Evolutionary conservation across 2,797 vertebrate genomes (phyloP), one percentile per base, ranked within the genome.

Genomic region (Pogonophryne albipinna): DNA sequence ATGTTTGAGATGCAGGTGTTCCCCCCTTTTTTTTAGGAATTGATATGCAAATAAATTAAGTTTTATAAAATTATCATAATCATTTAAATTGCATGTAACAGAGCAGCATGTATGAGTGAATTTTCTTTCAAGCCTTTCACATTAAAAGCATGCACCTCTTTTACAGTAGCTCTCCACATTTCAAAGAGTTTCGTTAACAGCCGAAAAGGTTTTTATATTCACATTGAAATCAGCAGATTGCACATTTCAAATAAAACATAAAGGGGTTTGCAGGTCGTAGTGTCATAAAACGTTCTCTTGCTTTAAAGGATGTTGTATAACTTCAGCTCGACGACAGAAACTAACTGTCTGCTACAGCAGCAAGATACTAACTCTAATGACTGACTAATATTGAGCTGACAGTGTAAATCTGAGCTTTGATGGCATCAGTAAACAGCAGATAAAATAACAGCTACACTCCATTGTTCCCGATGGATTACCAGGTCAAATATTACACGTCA

Each of bases 151-250:
- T 84, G 63, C 86, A 74, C 23, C 57, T 76, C 12, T 71, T 76
- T 76, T 73, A 84, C 82, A 90, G 89, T 85, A 88, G 89, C 27
- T 71, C 47, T 53, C 62, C 84, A 85, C 78, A 84, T 79, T 71
- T 72, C 14, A 70, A 34, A 81, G 20, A 72, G 77, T 73, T 79
- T 14, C 60, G n/a, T 42, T 41, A 2, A 51, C 44, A n/a, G 27
- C 27, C 4, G 27, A 27, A 27, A 4, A 55, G 17, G 42, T 56
- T 74, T 59, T 69, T 60, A 55, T 63, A 38, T 74, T 76, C 52
- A 70, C 78, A 81, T 65, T 1, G 49, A 85, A 66, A 71, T 34
- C 66, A 49, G 27, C 27, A 27, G 27, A 27, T 27, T 27, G 27
- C 27, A 27, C 27, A 27, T 27, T 27, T 27, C 27, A 27, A 27